Evolutionary conservation across 2,888 invertebrate species (phyloP), one percentile per base, ranked within the genome.

Genomic region (Archips xylosteana): DNA sequence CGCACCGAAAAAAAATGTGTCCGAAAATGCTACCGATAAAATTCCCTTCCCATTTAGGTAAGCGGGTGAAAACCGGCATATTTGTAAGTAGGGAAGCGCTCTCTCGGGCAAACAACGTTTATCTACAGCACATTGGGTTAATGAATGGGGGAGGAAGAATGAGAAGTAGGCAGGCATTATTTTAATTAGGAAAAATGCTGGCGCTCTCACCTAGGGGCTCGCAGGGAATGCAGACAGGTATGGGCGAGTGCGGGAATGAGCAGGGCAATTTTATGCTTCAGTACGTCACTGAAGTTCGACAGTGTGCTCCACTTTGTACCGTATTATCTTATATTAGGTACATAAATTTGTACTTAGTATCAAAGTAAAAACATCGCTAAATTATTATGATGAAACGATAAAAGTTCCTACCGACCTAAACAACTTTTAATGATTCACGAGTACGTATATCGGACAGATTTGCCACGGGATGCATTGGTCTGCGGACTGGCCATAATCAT

Each of bases 151-250:
- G 90, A 87, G 82, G 78, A 89, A 90, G 88, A 89, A 89, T 86
- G 89, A 88, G 89, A 89, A 88, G 87, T 86, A 90, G 76, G 76
- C 51, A 74, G 87, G 90, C 92, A 93, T 93, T 93, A 92, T 92
- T 92, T 92, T 93, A 93, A 93, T 94, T 92, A 92, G 92, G 91
- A 91, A 92, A 92, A 92, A 91, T 88, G 83, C 82, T 85, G 82
- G 81, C 76, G 77, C 83, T 80, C 82, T 81, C 85, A 83, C 85
- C 85, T 85, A 83, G 85, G 85, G 84, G 78, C 79, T 78, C 73
- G 63, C 76, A 76, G 83, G 80, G 72, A 71, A 59, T 68, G 59
- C 59, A 68, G 64, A 42, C 66, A 51, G 71, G 66, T 59, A 64
- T 64, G 69, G 63, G 42, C 69, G 64, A 23, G 57, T 3, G 63